A percentile compares a stretch with the other conserved stretches of the same genome.
Conservation (phyloP, 2,797 vertebrate species). For the Siniperca obscura region DNA sequence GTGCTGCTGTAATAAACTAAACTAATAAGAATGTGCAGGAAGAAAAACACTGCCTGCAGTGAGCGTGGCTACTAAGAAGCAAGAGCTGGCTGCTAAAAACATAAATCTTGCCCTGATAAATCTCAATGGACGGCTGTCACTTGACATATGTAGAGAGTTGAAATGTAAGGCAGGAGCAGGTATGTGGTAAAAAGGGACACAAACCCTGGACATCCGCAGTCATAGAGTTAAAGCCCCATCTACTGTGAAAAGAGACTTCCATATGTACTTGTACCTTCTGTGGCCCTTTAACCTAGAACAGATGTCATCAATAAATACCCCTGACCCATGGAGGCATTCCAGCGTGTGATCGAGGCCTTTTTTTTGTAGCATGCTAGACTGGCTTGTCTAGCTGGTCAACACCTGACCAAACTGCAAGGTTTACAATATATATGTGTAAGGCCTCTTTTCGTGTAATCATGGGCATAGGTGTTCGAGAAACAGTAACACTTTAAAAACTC, state of each 20-base stretch:
- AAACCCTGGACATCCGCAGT: slow-evolving; percentile 83
- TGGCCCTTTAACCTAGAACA: slow-evolving; percentile 91
- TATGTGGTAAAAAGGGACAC: slow-evolving; percentile 70
- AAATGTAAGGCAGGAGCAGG: slow-evolving; percentile 61
- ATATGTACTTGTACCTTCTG: slow-evolving; percentile 88
- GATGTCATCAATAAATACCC: slow-evolving; percentile 93
- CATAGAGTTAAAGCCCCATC: slow-evolving; percentile 86
- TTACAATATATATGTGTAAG: slow-evolving; percentile 84
- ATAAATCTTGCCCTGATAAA: slow-evolving; percentile 90
- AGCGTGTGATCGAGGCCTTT: slow-evolving; percentile 80
- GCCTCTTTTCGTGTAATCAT: slow-evolving; percentile 78
- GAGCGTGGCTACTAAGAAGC: slow-evolving; percentile 83
- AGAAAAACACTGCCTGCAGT: slow-evolving; percentile 87
- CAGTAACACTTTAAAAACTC: slow-evolving; percentile 90
- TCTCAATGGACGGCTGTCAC: slow-evolving; percentile 86
- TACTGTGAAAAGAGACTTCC: slow-evolving; percentile 91
- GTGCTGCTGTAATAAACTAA: slow-evolving; percentile 90
- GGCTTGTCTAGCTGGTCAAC: slow-evolving; percentile 83
- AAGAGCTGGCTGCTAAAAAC: slow-evolving; percentile 79
- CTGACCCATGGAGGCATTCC: slow-evolving; percentile 87
- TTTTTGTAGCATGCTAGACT: slow-evolving; percentile 57
- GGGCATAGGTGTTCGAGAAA: slow-evolving; percentile 81
- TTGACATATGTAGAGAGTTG: slow-evolving; percentile 78
- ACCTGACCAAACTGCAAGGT: slow-evolving; percentile 93
- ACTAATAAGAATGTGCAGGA: slow-evolving; percentile 89